Evolutionary conservation across 2,797 vertebrate genomes (phyloP), one percentile per base, ranked within the genome.

Genomic region (Lithobates sylvaticus): DNA sequence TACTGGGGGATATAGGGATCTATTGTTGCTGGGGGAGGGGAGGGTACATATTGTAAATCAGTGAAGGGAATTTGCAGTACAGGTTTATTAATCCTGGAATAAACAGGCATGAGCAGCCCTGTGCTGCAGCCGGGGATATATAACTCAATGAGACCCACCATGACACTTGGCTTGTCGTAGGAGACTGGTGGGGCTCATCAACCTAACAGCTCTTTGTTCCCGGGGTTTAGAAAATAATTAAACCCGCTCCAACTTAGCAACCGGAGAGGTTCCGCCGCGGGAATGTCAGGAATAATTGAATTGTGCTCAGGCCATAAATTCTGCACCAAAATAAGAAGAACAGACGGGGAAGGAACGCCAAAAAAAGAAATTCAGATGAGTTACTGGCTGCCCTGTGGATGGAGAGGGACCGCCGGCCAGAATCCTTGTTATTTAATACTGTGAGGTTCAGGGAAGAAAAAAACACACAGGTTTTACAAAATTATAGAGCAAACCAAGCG

Each of bases 141-240:
- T 50, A 16, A 50, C 47, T 50, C 47, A 50, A 50, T 50, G 47
- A 50, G 47, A 13, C 12, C 47, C 47, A 4, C 47, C 47, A 12
- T 50, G 47, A 50, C 47, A 50, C 1, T 50, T 1, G 27, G 69
- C 32, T 34, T 16, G 58, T n/a, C n/a, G n/a, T n/a, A n/a, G 39
- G 32, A 70, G 26, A 12, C 32, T 73, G 65, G 50, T 78, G 27
- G 68, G 36, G 65, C 76, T 85, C 71, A 36, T 58, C 64, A 81
- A 12, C 42, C 44, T 32, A 81, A 67, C 12, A 32, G 39, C 67
- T 84, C 74, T 86, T 87, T 65, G 23, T 29, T 88, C 69, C 16
- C 42, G 67, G 83, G 70, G 76, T 42, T 42, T 85, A 76, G 75
- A 50, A 76, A 89, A 85, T 84, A 90, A 90, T 89, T 91, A 81